Base-by-base conservation (phyloP, 2,113 vertebrate species). In the Crotalus viridis region DNA sequence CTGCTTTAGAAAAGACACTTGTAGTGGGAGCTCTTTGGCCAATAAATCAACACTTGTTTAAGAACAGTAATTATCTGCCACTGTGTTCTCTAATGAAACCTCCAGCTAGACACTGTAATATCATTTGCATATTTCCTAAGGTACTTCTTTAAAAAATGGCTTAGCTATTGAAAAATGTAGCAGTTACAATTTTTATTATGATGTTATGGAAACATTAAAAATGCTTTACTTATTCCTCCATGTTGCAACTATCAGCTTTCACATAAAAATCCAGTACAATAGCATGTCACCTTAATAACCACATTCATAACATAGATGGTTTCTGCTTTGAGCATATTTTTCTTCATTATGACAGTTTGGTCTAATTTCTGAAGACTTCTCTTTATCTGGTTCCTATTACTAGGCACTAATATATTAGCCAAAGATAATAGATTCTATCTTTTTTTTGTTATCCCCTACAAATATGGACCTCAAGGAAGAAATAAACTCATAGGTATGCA, bases 351-450 rank as follows among this genome's bases (percentile, higher is more conserved):
- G 97, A 97, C 97, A 97, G 95, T 97, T 96, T 97, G 94, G 93
- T 97, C 98, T 97, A 97, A 97, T 97, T 97, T 97, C 56, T 96
- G 57, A 95, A 85, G 81, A 94, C 93, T 96, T 96, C 97, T 97
- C 96, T 97, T 98, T 96, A 97, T 98, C 96, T 97, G 97, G 97
- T 96, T 96, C 94, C 13, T 94, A 97, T 98, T 98, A 97, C 0
- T 89, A 93, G 94, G 94, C 94, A 96, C 96, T 97, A 96, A 97
- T 97, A 94, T 93, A 94, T 95, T 96, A 95, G 93, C 95, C 95
- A 96, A 93, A 91, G 95, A 55, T 95, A 95, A 93, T 95, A 74
- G 28, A 94, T 96, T 97, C 96, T 96, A 92, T 95, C 13, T 12
- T n/a, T 26, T 26, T 94, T 97, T 97, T 94, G 95, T 96, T 96